Conservation (phyloP, 2,113 vertebrate species). For the Albula glossodonta region DNA sequence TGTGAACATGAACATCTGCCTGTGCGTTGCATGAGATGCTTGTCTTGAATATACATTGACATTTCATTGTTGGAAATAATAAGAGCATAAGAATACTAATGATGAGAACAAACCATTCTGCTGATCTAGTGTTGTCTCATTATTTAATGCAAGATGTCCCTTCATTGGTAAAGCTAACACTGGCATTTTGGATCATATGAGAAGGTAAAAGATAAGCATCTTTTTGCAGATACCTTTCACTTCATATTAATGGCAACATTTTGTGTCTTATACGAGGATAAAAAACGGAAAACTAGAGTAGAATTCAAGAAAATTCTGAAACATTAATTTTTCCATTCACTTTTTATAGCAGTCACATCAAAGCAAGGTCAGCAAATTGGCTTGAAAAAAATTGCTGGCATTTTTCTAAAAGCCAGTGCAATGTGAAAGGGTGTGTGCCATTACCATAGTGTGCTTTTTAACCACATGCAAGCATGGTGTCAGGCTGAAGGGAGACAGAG, state of each 20-base stretch:
- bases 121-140: too few species aligned
- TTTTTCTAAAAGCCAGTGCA: neutral
- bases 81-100: too few species aligned
- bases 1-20: neutral
- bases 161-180: too few species aligned
- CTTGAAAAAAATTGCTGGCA: neutral
- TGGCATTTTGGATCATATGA: too few species aligned
- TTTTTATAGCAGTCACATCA: neutral
- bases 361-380: constrained; percentile 4
- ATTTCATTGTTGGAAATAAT: neutral
- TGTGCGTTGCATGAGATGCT: neutral
- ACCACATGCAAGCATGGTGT: constrained; percentile 41
- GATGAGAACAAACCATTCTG: neutral
- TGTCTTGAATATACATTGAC: neutral
- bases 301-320: neutral
- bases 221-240: too few species aligned
- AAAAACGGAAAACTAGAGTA: neutral
- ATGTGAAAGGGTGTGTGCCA: neutral
- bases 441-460: constrained; percentile 36
- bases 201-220: too few species aligned
- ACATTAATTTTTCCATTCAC: too few species aligned
- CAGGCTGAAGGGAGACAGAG: neutral
- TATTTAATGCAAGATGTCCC: too few species aligned
- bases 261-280: neutral
- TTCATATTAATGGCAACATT: too few species aligned